phyloP scores from a whole-genome alignment of 30 jellyfish, hydroid and myxozoan genomes.

The Pseudorhiza aurosa region DNA sequence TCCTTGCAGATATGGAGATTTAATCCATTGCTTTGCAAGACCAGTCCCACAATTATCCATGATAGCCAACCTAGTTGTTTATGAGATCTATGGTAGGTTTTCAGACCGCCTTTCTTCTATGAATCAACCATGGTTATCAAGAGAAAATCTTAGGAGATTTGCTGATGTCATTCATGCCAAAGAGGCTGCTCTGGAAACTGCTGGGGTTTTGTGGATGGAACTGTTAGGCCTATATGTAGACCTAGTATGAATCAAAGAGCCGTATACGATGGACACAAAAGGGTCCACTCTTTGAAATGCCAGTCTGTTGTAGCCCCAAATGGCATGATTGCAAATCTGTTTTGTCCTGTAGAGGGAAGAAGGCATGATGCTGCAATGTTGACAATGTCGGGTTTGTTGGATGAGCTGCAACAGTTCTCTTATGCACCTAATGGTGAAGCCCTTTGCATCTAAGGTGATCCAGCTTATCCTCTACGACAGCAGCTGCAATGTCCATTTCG shows the following conservation, averaged over 20 bases:
- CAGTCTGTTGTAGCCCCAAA: conserved; percentile 83
- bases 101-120: conserved; percentile 32
- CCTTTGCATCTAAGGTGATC: conserved; percentile 72
- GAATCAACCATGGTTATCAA: conserved; percentile 65
- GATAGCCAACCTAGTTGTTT: conserved; percentile 19
- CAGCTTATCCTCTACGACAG: conserved; percentile 63
- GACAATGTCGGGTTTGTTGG: conserved; percentile 59
- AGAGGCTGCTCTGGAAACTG: conserved; percentile 62
- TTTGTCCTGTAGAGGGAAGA: conserved; percentile 69
- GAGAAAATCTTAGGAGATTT: conserved; percentile 12
- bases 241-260: conserved; percentile 71
- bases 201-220: conserved; percentile 83
- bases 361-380: conserved; percentile 47
- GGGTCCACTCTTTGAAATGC: conserved; percentile 78
- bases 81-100: conserved; percentile 15
- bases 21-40: conserved; percentile 58
- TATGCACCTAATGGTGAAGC: conserved; percentile 31
- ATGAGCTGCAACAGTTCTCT: conserved; percentile 37
- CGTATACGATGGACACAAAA: conserved; percentile 82
- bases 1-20: conserved; percentile 68
- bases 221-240: conserved; percentile 85
- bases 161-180: conserved; percentile 43
- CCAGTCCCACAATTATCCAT: conserved; percentile 57
- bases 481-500: conserved; percentile 61
- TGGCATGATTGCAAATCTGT: conserved; percentile 68